phyloP scores from a whole-genome alignment of 2,113 vertebrate genomes.

The Circaetus gallicus region DNA sequence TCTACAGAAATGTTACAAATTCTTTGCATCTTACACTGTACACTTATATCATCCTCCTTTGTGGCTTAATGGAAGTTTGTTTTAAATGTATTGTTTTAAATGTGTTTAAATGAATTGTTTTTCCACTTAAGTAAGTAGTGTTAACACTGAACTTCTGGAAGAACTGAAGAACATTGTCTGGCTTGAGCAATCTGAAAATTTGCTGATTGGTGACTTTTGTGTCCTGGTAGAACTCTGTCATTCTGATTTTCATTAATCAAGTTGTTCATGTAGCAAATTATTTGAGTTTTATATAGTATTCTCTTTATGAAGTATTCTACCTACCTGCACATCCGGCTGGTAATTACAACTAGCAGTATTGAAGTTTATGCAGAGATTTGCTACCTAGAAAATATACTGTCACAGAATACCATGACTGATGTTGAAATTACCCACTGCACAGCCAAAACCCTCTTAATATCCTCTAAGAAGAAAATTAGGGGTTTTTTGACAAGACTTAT shows the following conservation, averaged over 20 bases:
- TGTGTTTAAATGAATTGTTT: neutral
- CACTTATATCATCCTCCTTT: neutral
- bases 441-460: neutral
- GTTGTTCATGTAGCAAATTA: neutral
- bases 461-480: neutral
- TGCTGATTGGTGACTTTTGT: neutral
- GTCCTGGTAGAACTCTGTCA: neutral
- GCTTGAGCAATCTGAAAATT: neutral
- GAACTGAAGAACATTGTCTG: neutral
- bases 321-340: neutral
- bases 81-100: neutral
- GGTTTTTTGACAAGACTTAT: neutral
- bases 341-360: neutral
- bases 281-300: neutral
- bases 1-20: neutral
- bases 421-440: neutral
- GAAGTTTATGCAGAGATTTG: neutral
- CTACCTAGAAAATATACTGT: neutral
- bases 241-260: neutral
- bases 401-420: neutral
- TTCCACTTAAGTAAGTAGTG: neutral
- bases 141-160: neutral
- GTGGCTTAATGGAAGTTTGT: neutral
- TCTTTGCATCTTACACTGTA: neutral
- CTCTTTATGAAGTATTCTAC: neutral